Base-by-base conservation (phyloP, 2,888 invertebrate genomes). In the Trissolcus japonicus region DNA sequence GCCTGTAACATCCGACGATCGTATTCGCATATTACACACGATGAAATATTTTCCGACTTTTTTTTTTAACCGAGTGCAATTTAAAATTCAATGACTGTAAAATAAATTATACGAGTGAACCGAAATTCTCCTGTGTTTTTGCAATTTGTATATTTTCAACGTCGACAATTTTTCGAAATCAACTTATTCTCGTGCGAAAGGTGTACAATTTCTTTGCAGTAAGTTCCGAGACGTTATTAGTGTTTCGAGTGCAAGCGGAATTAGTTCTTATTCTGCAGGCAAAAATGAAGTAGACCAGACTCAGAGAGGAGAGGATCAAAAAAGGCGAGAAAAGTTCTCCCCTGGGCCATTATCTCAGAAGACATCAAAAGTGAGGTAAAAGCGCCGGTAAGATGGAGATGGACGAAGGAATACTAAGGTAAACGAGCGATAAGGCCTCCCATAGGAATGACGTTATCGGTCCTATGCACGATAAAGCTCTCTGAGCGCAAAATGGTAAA, bases 291-390 rank as follows among this genome's bases (percentile, higher is more conserved):
- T 57, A 73, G 60, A 68, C 66, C 68, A 25, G 14, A 57, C 54
- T 56, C 56, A n/a, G 61, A 71, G 41, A 40, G 19, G 19, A 55
- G 65, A 48, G 74, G 61, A 65, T 73, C 68, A 57, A 63, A 66
- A 75, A 78, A 62, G 63, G 25, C 11, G 71, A 67, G 74, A 74
- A 75, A 78, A 78, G 66, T 62, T 75, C 67, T 71, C 78, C 78
- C 79, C 35, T 51, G 72, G 75, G 78, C 72, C 72, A 72, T 78
- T 76, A 80, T 78, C 71, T 53, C 57, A 48, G 71, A 80, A 80
- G 81, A 80, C 81, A 80, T 79, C 78, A 81, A 79, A 80, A 81
- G 79, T 78, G 69, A 72, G 76, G 76, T 76, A 80, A 80, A 72
- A 78, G 79, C 75, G 65, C 21, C 35, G 50, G 71, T 69, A 68